Evolutionary conservation across 2,113 vertebrate species (phyloP).

Genomic region (Bombycilla garrulus): DNA sequence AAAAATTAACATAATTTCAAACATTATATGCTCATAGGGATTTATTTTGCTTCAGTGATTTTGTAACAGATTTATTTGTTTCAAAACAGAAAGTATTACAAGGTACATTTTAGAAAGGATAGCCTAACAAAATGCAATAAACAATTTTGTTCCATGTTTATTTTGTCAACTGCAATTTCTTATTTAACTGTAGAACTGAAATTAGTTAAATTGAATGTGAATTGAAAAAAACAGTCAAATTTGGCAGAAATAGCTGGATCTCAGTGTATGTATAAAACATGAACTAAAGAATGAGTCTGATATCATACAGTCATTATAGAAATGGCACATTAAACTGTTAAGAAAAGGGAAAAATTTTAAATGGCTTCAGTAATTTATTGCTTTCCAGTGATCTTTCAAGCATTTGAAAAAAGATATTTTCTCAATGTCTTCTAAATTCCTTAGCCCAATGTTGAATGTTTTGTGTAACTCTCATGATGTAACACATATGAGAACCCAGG

Average conservation of each 20-base stretch:
- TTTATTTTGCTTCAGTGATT: not conserved
- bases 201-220: not conserved
- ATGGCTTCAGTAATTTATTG: not conserved
- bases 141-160: not conserved
- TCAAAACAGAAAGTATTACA: not conserved
- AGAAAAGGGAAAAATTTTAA: not conserved
- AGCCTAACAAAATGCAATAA: not conserved
- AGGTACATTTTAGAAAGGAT: not conserved
- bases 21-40: accelerated
- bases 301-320: not conserved
- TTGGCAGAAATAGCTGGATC: not conserved
- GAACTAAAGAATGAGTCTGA: not conserved
- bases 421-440: not conserved
- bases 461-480: not conserved
- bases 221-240: not conserved
- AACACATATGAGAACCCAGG: not conserved
- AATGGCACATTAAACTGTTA: not conserved
- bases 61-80: not conserved
- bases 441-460: not conserved
- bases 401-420: not conserved
- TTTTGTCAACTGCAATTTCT: not conserved
- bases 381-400: not conserved
- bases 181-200: not conserved
- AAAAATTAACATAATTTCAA: not conserved
- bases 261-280: not conserved